phyloP scores from a whole-genome alignment of 2,113 vertebrate species.

The Hippocampus abdominalis region DNA sequence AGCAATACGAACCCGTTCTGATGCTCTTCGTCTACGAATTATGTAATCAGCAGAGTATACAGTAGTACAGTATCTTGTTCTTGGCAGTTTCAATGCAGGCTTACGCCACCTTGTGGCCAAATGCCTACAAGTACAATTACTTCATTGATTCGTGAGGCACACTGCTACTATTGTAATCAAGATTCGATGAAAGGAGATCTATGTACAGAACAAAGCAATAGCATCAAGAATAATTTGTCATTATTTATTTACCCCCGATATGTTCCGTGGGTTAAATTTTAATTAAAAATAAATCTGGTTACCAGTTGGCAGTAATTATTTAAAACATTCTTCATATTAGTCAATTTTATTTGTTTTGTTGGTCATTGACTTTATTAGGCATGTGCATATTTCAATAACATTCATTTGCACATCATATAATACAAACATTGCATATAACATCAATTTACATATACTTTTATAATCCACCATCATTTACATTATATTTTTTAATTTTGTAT shows the following conservation, averaged over 20 bases:
- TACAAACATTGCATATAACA: constrained; percentile 77
- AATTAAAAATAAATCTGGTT: no score
- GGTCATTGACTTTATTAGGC: constrained; percentile 72
- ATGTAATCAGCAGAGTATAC: constrained; percentile 12
- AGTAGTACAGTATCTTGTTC: background rate
- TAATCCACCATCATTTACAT: constrained; percentile 66
- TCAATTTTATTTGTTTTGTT: constrained; percentile 14
- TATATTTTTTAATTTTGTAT: constrained; percentile 45
- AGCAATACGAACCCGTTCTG: background rate
- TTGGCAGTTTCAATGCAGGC: constrained; percentile 15
- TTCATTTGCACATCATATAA: constrained; percentile 71
- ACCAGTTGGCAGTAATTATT: background rate
- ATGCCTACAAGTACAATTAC: constrained; percentile 4
- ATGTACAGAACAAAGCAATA: background rate
- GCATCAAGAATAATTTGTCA: background rate
- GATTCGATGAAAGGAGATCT: no score
- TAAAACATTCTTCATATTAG: no score
- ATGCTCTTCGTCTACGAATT: constrained; percentile 15
- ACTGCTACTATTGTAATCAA: no score
- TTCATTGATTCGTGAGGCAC: background rate
- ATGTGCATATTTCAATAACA: constrained; percentile 70
- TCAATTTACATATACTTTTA: constrained; percentile 64
- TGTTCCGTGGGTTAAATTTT: no score
- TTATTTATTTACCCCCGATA: no score
- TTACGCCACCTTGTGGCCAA: constrained; percentile 64